Evolutionary conservation across 2,797 vertebrate genomes (phyloP), one percentile per base, ranked within the genome.

Genomic region (Cuculus canorus): DNA sequence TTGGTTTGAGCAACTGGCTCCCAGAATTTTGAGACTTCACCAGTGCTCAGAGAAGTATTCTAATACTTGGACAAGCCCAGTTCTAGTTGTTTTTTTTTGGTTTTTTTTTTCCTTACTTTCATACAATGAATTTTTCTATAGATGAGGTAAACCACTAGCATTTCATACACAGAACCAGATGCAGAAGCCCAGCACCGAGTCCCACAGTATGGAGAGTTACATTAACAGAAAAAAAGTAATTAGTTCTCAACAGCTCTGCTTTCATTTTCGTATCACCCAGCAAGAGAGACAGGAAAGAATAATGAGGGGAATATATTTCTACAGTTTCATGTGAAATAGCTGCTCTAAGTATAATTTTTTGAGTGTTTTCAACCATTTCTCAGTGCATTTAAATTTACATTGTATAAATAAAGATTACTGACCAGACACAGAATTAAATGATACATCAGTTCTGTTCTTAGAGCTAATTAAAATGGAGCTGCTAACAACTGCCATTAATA

Each of bases 391-490:
- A 78, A 57, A 91, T 83, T 72, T 64, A 41, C n/a, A 60, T 64
- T 13, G 30, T 65, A 69, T 17, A 75, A 88, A 70, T 64, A 83
- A 83, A 78, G 63, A 90, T 88, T 86, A 86, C 77, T 61, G 54
- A 50, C 63, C 27, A 81, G 86, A 65, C 21, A 66, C 18, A 95
- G 88, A 91, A 81, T 78, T 50, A 88, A 92, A 54, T 41, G 59
- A 78, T 48, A 54, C 14, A 82, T 82, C 54, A 76, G 37, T 61
- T 91, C 61, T 61, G 33, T 72, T 85, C 73, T 72, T 59, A 88
- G 21, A 76, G 45, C 59, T 86, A 95, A 90, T 88, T 95, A 84
- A 95, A 91, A 61, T 39, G 56, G 66, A 90, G 79, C 71, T 78
- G 35, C 39, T 90, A 90, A 90, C 61, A 94, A 88, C 5, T 91